Evolutionary conservation across 2,797 vertebrate genomes (phyloP), one percentile per base, ranked within the genome.

Genomic region (Sciurus carolinensis): DNA sequence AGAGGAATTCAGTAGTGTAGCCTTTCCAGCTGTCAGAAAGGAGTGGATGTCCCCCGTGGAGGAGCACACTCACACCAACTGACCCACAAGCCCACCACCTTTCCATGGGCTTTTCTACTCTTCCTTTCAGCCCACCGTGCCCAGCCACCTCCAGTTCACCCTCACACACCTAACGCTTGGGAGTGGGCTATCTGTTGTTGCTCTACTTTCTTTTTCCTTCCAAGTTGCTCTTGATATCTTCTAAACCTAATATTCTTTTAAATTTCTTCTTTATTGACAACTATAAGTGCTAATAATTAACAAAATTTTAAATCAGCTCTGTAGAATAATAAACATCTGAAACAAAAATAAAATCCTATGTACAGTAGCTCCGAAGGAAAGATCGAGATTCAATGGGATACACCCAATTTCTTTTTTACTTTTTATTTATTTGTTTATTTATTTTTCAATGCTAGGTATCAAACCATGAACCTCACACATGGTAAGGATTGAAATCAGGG

Each of bases 251-350:
- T 54, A 33, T 73, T 84, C 67, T 66, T 92, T 67, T 69, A 73
- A 69, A 69, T 86, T 22, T 64, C 24, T 22, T 86, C 28, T 91
- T 62, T 89, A 75, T 7, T 73, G 24, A 30, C 52, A 24, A 85
- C 79, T 81, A 67, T 22, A 52, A 71, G 28, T 8, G 42, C 18
- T 26, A 69, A 83, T 83, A 79, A 80, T 62, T 89, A 54, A 44
- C 22, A 72, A 59, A 91, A 67, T 86, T 96, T 85, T 86, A 82
- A 57, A 82, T 44, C 13, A 72, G 14, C 50, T 57, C 50, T 66
- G 42, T 18, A 24, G n/a, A 47, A 47, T 14, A 64, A 86, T 24
- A 85, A 90, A 91, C 30, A 66, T 36, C 71, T 87, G 71, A 87
- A 95, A 83, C 9, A 39, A 84, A 71, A 94, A 73, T 14, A 87